Percentiles rank a stretch among this genome's conserved stretches.
Conservation (phyloP, 2,797 vertebrate genomes). For the Pangasius mekongensis region DNA sequence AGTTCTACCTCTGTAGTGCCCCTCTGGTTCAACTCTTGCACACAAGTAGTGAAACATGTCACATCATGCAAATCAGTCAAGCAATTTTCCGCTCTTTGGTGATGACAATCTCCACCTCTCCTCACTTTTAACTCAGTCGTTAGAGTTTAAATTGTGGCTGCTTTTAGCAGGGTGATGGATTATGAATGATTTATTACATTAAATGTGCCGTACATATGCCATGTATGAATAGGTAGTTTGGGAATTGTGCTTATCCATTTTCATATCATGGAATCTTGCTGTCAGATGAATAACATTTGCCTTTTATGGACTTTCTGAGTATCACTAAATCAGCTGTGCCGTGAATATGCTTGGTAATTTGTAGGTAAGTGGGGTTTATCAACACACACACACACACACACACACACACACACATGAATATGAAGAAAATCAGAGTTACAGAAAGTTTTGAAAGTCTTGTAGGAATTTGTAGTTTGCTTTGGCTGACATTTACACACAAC, state of each 20-base stretch:
- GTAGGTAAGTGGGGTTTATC: not conserved
- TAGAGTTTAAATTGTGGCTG: not conserved
- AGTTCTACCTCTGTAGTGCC: not conserved
- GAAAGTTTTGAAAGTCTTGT: not conserved
- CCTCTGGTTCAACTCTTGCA: not conserved
- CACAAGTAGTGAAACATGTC: not conserved
- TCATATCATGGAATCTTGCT: not conserved
- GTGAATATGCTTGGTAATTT: not conserved
- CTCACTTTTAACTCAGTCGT: not conserved
- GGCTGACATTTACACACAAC: not conserved
- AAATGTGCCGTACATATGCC: not conserved
- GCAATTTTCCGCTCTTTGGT: not conserved
- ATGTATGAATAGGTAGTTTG: not conserved
- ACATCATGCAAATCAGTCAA: slow-evolving; percentile 4
- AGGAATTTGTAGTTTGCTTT: not conserved
- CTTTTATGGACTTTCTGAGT: not conserved
- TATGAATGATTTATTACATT: slow-evolving; percentile 11
- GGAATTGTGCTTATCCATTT: not conserved
- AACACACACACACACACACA: no score
- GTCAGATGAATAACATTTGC: slow-evolving; percentile 4
- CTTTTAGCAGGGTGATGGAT: slow-evolving; percentile 4
- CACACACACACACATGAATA: not conserved
- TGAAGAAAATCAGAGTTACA: not conserved
- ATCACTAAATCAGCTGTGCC: not conserved
- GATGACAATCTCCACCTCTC: not conserved